Conservation (phyloP, 2,797 vertebrate species). For the Cossypha heuglini region DNA sequence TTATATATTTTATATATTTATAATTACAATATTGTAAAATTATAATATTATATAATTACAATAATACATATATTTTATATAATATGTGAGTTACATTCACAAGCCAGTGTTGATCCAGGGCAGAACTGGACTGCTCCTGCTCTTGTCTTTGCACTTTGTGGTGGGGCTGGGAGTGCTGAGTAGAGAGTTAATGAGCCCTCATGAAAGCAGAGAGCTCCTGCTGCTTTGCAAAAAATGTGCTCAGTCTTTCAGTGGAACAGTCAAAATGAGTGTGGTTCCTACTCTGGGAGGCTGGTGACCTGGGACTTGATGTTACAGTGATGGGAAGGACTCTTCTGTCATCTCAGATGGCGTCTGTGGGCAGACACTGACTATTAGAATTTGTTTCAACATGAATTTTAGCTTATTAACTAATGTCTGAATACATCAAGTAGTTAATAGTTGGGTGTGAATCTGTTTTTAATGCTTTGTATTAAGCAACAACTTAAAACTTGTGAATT, state of each 20-base stretch:
- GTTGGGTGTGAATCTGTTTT: background rate
- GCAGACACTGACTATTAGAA: background rate
- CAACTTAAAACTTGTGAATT: background rate
- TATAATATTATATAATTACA: no score
- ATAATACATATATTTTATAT: no score
- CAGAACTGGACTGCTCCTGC: background rate
- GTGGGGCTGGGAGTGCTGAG: background rate
- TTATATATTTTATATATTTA: background rate
- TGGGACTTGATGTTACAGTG: background rate
- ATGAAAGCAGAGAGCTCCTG: background rate
- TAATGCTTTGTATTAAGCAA: background rate
- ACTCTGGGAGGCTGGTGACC: background rate
- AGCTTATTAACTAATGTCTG: conserved; percentile 19
- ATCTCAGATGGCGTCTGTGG: background rate
- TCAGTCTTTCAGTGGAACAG: background rate
- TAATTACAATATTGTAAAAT: background rate
- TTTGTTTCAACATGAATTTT: background rate
- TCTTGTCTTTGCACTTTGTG: background rate
- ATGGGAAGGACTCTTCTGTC: background rate
- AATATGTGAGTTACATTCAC: background rate
- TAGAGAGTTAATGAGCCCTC: background rate
- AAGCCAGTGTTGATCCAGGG: background rate
- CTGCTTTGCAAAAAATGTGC: background rate
- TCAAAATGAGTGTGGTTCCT: background rate
- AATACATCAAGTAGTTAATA: background rate